A percentile compares a stretch with the other conserved stretches of the same genome.
Evolutionary conservation across 2,888 invertebrate species (phyloP).

Genomic region (Rapana venosa): DNA sequence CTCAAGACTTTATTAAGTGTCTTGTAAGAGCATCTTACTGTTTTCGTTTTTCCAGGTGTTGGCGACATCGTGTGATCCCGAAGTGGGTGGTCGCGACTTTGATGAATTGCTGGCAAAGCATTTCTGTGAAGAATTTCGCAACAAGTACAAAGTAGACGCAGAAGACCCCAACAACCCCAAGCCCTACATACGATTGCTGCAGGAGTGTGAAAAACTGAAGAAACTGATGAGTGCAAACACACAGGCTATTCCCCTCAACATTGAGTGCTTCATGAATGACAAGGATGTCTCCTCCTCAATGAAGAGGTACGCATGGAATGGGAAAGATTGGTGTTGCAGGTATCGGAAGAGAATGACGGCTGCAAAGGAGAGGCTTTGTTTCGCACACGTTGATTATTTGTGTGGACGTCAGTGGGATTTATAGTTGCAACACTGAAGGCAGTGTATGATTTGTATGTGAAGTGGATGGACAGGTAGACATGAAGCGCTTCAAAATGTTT

Average conservation of each 20-base stretch:
- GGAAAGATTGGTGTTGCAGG: neutral
- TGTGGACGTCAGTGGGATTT: neutral
- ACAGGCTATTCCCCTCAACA: conserved; percentile 93
- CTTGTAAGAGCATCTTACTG: too few relatives aligned
- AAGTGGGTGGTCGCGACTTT: conserved; percentile 95
- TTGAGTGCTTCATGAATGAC: conserved; percentile 99
- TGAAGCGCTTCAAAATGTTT: too few relatives aligned
- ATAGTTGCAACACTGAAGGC: too few relatives aligned
- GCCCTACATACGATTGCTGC: conserved; percentile 90
- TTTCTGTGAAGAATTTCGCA: conserved; percentile 92
- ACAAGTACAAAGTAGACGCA: conserved; percentile 89
- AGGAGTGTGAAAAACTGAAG: conserved; percentile 97
- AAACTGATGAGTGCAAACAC: conserved; percentile 99
- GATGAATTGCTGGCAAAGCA: conserved; percentile 91
- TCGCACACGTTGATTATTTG: neutral
- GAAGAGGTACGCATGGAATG: conserved; percentile 81
- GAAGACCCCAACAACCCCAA: conserved; percentile 85
- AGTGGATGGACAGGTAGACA: too few relatives aligned
- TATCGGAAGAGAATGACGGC: too few relatives aligned
- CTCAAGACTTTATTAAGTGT: too few relatives aligned
- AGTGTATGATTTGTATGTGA: too few relatives aligned
- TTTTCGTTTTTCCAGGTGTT: conserved; percentile 83
- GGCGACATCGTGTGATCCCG: conserved; percentile 89
- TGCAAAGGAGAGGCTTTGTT: neutral
- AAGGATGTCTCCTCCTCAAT: conserved; percentile 93